A percentile compares a stretch with the other conserved stretches of the same genome.
These are phyloP conservation scores for Halocynthia aurantium DNA, from an alignment of 23 tunicate genomes.

Conservation along the genomic window DNA sequence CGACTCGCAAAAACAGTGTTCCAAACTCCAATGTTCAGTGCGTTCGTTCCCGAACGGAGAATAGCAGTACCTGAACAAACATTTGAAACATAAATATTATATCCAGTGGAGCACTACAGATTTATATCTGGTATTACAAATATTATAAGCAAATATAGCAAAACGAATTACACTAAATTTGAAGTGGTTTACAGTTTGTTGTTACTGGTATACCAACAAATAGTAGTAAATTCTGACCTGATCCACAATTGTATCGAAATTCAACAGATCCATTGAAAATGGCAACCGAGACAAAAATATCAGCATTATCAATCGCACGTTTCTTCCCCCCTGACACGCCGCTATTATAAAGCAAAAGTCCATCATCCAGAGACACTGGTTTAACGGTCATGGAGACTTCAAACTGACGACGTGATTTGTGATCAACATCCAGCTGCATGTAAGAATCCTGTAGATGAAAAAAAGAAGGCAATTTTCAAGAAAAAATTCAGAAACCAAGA, in stretches of 20 bases:
- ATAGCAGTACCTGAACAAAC: constrained; percentile 32
- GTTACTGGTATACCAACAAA: neutral
- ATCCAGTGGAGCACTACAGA: neutral
- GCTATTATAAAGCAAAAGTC: constrained; percentile 53
- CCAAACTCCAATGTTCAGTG: constrained; percentile 61
- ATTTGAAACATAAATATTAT: neutral
- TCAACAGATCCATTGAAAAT: constrained; percentile 58
- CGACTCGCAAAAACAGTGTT: constrained; percentile 48
- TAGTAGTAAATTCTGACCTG: constrained; percentile 27
- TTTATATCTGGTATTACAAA: neutral
- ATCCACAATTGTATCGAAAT: constrained; percentile 58
- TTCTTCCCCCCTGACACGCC: constrained; percentile 8
- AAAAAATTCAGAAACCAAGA: neutral
- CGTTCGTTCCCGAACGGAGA: constrained; percentile 24
- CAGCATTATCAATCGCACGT: neutral
- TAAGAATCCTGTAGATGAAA: constrained; percentile 50
- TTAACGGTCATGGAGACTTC: constrained; percentile 42
- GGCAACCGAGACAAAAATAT: constrained; percentile 45
- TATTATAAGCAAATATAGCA: neutral
- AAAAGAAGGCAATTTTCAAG: neutral
- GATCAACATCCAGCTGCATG: constrained; percentile 20
- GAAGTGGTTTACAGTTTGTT: neutral
- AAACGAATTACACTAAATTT: neutral
- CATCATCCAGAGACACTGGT: constrained; percentile 48
- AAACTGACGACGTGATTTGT: constrained; percentile 4